Evolutionary conservation across 2,888 invertebrate genomes (phyloP), one percentile per base, ranked within the genome.

Genomic region (Rhimphoctona megacephalus): DNA sequence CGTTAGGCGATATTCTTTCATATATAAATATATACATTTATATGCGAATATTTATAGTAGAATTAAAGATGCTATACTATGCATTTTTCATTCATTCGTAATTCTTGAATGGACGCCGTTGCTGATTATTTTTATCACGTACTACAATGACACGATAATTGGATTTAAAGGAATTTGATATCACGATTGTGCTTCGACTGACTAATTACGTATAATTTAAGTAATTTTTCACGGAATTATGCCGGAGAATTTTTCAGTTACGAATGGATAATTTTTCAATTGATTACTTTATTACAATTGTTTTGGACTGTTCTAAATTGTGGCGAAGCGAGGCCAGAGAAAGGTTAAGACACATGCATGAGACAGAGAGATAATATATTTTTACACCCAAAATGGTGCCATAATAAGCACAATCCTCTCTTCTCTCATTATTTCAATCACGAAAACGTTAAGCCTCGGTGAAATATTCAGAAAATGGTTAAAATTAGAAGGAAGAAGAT

Each of bases 81-180:
- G 61, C 17, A 25, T 49, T 64, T 70, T 61, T 39, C 61, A 70
- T 64, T 83, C 82, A 70, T 77, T 49, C 69, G 36, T 39, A n/a
- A 70, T 61, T 70, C 66, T 57, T 82, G 14, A 61, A 82, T 69
- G 39, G 8, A 78, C 17, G 22, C 77, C 36, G 46, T 49, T 22
- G 11, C 46, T 8, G 69, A 70, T 61, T 49, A 30, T 19, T 49
- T 17, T 36, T 43, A 74, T 74, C 54, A 17, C 14, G 36, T 78
- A 22, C 46, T 30, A 25, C 61, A 61, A 30, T 64, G 6, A 17
- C 25, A 39, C n/a, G 52, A n/a, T 74, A n/a, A 67, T 66, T 39
- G 70, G 70, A 69, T 78, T 8, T 1, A 46, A 30, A 81, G 6
- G 6, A 46, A 33, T 43, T 81, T 36, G 19, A 30, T 46, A 36